phyloP scores from a whole-genome alignment of 1,140 invertebrate genomes.

The Parasteatoda tepidariorum region DNA sequence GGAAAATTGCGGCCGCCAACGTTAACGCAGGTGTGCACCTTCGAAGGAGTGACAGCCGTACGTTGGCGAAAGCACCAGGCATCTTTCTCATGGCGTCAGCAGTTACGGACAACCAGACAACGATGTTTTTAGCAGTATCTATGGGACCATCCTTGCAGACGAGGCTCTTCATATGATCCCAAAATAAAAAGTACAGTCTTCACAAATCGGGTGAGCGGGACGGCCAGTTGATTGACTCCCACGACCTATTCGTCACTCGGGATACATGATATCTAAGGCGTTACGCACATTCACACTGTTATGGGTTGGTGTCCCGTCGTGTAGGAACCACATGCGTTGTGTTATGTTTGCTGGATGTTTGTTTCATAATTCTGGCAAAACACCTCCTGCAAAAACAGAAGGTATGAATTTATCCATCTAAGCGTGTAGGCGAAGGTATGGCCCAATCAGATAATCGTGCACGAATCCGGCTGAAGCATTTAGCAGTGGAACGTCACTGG shows the following conservation, averaged over 20 bases:
- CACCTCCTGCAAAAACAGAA: background rate
- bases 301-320: background rate
- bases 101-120: too few species aligned
- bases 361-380: background rate
- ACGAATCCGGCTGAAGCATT: constrained; percentile 67
- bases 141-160: too few species aligned
- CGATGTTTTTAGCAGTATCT: too few species aligned
- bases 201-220: too few species aligned
- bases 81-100: too few species aligned
- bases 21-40: background rate
- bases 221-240: too few species aligned
- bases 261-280: constrained; percentile 66
- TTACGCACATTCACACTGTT: background rate
- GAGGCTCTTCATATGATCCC: too few species aligned
- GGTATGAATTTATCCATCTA: constrained; percentile 53
- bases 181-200: too few species aligned
- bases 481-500: constrained; percentile 51
- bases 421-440: too few species aligned
- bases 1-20: constrained; percentile 34
- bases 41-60: too few species aligned
- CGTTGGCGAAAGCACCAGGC: too few species aligned
- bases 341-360: background rate
- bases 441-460: constrained; percentile 65
- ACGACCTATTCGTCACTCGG: constrained; percentile 67
- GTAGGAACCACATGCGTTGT: background rate